phyloP scores from a whole-genome alignment of 2,888 invertebrate species.

The Tenthredo distinguenda region DNA sequence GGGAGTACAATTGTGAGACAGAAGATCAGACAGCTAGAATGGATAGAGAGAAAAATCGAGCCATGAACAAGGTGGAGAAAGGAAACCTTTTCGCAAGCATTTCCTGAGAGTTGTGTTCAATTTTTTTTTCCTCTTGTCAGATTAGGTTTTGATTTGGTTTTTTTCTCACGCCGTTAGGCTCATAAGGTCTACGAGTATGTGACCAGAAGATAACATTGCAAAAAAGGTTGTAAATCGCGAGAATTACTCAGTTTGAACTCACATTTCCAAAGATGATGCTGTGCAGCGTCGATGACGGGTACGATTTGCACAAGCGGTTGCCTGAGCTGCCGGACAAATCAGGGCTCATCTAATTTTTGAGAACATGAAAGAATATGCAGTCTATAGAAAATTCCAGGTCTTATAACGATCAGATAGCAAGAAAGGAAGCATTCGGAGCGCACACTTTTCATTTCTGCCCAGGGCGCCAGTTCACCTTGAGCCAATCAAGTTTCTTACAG shows the following conservation, averaged over 20 bases:
- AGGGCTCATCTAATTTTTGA: background rate
- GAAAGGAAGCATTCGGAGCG: background rate
- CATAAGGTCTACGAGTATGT: background rate
- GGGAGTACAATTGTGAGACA: conserved; percentile 2
- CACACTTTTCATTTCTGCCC: background rate
- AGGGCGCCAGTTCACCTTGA: background rate
- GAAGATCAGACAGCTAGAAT: conserved; percentile 10
- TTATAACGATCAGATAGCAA: background rate
- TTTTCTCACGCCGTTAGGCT: background rate
- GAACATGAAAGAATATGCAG: background rate
- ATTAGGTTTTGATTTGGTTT: background rate
- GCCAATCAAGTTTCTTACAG: background rate
- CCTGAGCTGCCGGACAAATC: background rate
- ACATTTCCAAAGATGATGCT: background rate
- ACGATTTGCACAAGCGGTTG: background rate
- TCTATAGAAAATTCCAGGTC: background rate
- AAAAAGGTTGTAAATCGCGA: too few relatives aligned
- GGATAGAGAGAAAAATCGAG: background rate
- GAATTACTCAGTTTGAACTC: background rate
- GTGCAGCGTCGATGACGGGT: background rate
- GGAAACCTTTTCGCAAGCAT: background rate
- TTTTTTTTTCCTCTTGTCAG: background rate
- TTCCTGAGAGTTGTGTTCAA: background rate
- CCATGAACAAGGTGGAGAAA: background rate
- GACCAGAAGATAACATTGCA: too few relatives aligned